Base-by-base conservation (phyloP, 92 coral and sea anemone genomes). In the Zoanthus gigantus region DNA sequence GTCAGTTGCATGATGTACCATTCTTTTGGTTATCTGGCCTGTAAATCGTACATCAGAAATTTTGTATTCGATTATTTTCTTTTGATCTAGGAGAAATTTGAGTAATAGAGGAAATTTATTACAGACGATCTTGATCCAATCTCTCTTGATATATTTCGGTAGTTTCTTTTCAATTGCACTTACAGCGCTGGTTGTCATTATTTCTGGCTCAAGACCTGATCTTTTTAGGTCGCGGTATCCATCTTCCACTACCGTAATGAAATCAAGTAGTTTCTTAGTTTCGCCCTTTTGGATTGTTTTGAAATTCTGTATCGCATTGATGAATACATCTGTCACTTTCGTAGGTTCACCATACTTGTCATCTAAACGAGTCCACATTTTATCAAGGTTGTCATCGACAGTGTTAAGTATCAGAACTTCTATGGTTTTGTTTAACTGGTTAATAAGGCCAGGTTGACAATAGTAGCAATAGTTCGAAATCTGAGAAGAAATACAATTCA, bases 321-420 rank as follows among this genome's bases (percentile, higher is more conserved):
- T 77, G 13, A 50, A 13, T 77, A 77, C 82, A 58, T 50, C 88
- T 7, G 74, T 69, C 77, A 71, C 44, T 83, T 83, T 83, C 28
- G 75, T 53, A 8, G 17, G 79, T 23, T 23, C 23, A 23, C 23
- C 23, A 23, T 23, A 23, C 23, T 23, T 23, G 23, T 23, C 23
- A 23, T 83, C 79, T 37, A 83, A 76, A 47, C 87, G 79, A 66
- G 52, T 66, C 87, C 87, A 83, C 74, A 83, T 83, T 47, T 83
- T 78, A 17, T 34, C 74, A 23, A 66, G 60, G 57, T 83, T 47
- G 76, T 83, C 87, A 56, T 66, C 77, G 76, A 83, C 74, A 66
- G 74, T 63, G 31, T 68, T 66, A 28, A 69, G 23, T 23, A 23
- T 23, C 23, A 23, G 23, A 23, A 23, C 23, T 23, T 23, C 23